These are phyloP conservation scores for Amphiduros pacificus DNA, from an alignment of 2,888 invertebrate species.

Conservation along the genomic window DNA sequence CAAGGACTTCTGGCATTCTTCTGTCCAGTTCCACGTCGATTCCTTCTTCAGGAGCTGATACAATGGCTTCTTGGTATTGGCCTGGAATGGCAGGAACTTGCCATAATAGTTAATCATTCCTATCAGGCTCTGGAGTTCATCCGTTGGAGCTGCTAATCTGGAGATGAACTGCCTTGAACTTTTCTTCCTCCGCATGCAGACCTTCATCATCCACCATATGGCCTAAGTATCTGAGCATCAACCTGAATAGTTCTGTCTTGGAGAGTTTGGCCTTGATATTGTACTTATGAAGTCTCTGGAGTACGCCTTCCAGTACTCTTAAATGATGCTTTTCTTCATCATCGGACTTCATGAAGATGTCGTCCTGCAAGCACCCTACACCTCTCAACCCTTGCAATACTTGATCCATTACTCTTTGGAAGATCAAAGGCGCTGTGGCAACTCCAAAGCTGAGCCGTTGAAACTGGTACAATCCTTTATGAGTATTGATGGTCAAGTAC, in stretches of 20 bases:
- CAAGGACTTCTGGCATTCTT: neutral
- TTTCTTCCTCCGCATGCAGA: neutral
- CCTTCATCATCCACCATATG: neutral
- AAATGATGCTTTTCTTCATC: neutral
- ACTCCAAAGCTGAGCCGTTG: neutral
- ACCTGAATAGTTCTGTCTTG: too few species aligned
- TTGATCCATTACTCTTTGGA: neutral
- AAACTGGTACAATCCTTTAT: neutral
- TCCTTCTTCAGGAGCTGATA: neutral
- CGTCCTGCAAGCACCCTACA: neutral
- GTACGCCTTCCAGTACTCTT: neutral
- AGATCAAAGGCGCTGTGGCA: neutral
- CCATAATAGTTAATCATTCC: neutral
- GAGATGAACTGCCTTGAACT: neutral
- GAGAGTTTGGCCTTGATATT: neutral
- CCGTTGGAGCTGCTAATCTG: neutral
- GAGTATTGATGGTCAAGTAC: slow-evolving; percentile 3
- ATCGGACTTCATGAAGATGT: neutral
- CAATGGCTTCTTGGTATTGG: neutral
- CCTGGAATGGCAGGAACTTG: neutral
- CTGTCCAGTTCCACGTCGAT: neutral
- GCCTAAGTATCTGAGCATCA: neutral
- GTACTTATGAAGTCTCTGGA: neutral
- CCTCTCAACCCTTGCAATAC: neutral
- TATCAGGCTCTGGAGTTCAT: neutral